Conservation (phyloP, 2,888 invertebrate species). For the Cephalotes varians region DNA sequence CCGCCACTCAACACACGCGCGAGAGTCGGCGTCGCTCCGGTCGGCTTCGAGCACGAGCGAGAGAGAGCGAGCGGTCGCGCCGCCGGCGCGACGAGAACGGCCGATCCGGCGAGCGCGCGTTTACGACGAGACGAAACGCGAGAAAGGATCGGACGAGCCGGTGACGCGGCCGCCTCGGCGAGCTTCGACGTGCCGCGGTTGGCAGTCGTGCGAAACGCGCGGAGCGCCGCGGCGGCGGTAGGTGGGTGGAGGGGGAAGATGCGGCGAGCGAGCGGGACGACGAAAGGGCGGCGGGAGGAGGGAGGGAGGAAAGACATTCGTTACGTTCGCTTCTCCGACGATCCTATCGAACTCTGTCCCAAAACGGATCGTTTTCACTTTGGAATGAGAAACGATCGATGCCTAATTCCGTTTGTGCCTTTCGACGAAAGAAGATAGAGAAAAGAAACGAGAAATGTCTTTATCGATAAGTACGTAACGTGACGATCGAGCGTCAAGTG, state of each 20-base stretch:
- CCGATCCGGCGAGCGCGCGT: background rate
- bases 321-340: conserved; percentile 21
- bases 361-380: background rate
- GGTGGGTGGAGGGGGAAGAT: background rate
- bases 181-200: conserved; percentile 62
- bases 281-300: conserved; percentile 48
- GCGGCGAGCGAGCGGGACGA: conserved; percentile 52
- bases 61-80: conserved; percentile 14
- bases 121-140: conserved; percentile 34
- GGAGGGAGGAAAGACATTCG: conserved; percentile 4
- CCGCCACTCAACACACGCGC: conserved; percentile 70
- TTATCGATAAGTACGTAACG: background rate
- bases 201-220: conserved; percentile 68
- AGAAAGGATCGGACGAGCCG: conserved; percentile 47
- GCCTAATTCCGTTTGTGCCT: background rate
- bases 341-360: background rate
- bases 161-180: conserved; percentile 56
- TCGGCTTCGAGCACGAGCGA: conserved; percentile 41
- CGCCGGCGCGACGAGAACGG: conserved; percentile 19
- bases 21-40: conserved; percentile 40
- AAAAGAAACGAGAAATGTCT: conserved; percentile 42
- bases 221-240: conserved; percentile 56
- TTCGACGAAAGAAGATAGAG: background rate
- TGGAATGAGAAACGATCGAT: background rate
- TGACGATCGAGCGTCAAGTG: background rate